These are phyloP conservation scores for Lasioglossum leucozonium DNA, from an alignment of 2,888 invertebrate species.

Conservation along the genomic window DNA sequence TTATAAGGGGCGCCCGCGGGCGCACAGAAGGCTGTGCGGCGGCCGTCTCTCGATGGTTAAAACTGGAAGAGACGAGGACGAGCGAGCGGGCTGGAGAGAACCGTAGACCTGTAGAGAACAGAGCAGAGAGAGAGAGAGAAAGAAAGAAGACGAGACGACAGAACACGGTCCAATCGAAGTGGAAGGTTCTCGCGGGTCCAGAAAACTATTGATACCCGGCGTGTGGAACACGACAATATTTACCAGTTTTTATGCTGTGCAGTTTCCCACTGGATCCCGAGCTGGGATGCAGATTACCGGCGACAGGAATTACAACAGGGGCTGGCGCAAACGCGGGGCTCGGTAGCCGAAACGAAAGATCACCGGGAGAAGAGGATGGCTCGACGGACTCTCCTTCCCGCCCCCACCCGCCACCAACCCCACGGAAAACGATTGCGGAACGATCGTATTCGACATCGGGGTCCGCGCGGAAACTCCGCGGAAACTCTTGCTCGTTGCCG, in stretches of 20 bases:
- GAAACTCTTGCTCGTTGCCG: slow-evolving; percentile 65
- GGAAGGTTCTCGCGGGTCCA: slow-evolving; percentile 42
- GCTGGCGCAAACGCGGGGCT: not conserved
- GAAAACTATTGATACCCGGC: slow-evolving; percentile 52
- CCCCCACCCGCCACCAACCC: too few relatives aligned
- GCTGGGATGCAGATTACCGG: too few relatives aligned
- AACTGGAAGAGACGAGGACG: slow-evolving; percentile 72
- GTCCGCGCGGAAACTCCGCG: slow-evolving; percentile 52
- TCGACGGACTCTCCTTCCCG: too few relatives aligned
- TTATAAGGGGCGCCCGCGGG: slow-evolving; percentile 82
- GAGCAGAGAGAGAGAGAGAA: not conserved
- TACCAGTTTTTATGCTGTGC: slow-evolving; percentile 49
- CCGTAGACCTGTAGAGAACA: slow-evolving; percentile 6
- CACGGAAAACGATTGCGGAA: slow-evolving; percentile 34
- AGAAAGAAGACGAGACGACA: slow-evolving; percentile 37
- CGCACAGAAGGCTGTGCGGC: slow-evolving; percentile 75
- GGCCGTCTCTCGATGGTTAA: slow-evolving; percentile 77
- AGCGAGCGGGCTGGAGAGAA: slow-evolving; percentile 24
- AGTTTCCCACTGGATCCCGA: not conserved
- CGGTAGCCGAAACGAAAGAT: not conserved
- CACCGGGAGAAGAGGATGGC: not conserved
- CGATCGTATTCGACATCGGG: slow-evolving; percentile 53
- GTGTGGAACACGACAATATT: slow-evolving; percentile 54
- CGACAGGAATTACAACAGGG: not conserved
- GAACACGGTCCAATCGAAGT: slow-evolving; percentile 43